Evolutionary conservation across 2,888 invertebrate species (phyloP).

Genomic region (Crematogaster levior): DNA sequence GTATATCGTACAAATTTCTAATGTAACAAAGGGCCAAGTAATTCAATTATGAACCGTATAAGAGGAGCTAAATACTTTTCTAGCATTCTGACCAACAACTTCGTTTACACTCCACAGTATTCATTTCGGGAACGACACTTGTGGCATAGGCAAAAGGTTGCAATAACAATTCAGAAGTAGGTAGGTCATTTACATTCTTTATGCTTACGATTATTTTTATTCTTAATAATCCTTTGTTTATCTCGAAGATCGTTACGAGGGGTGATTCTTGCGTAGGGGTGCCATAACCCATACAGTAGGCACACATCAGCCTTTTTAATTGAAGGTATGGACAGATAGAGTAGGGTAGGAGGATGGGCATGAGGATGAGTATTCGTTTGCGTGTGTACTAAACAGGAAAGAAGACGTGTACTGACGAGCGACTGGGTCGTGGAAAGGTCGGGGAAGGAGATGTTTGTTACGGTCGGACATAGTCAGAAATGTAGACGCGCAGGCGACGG

Average conservation of each 20-base stretch:
- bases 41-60: neutral
- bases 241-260: constrained; percentile 47
- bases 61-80: constrained; percentile 6
- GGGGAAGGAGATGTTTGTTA: constrained; percentile 82
- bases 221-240: constrained; percentile 41
- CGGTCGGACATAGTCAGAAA: constrained; percentile 81
- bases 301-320: constrained; percentile 46
- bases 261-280: constrained; percentile 13
- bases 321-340: constrained; percentile 19
- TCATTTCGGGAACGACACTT: constrained; percentile 26
- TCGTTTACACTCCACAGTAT: constrained; percentile 5
- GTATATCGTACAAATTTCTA: neutral
- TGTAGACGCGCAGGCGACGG: constrained; percentile 76
- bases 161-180: constrained; percentile 11
- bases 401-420: constrained; percentile 24
- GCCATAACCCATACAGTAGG: constrained; percentile 2
- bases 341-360: constrained; percentile 43
- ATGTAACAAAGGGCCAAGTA: constrained; percentile 14
- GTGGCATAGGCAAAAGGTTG: constrained; percentile 6
- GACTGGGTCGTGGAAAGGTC: constrained; percentile 55
- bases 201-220: constrained; percentile 54
- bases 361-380: constrained; percentile 67
- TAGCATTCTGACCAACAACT: neutral
- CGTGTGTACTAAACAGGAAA: constrained; percentile 55
- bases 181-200: constrained; percentile 17